Evolutionary conservation across 2,113 vertebrate species (phyloP).

Genomic region (Xiphophorus maculatus): DNA sequence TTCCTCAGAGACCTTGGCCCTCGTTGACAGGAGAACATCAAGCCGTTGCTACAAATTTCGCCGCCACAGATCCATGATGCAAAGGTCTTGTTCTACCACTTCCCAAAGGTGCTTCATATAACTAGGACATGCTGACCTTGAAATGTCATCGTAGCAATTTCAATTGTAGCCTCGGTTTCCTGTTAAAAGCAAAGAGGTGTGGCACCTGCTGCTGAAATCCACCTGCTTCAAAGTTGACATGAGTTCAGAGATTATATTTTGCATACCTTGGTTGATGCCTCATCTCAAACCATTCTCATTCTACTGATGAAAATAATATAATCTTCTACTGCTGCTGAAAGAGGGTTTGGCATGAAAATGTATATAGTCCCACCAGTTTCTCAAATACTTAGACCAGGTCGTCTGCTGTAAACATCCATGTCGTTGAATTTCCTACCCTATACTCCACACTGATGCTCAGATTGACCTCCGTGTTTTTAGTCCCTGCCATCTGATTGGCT

Average conservation of each 20-base stretch:
- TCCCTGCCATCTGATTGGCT: background rate
- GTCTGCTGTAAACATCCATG: background rate
- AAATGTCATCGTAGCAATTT: background rate
- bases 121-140: background rate
- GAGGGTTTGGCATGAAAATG: background rate
- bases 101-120: background rate
- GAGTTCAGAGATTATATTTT: no score
- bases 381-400: background rate
- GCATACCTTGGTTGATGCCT: no score
- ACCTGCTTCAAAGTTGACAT: no score
- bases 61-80: background rate
- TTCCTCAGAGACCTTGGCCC: background rate
- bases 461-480: no score
- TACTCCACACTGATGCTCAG: no score
- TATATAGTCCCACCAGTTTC: background rate
- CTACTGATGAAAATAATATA: no score
- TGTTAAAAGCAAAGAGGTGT: background rate
- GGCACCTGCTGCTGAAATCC: background rate
- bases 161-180: background rate
- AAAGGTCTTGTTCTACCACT: background rate
- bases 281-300: no score
- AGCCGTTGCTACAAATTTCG: background rate
- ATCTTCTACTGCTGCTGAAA: no score
- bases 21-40: background rate
- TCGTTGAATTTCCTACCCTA: background rate